phyloP scores from a whole-genome alignment of 2,797 vertebrate species.

The Neoniphon sammara region DNA sequence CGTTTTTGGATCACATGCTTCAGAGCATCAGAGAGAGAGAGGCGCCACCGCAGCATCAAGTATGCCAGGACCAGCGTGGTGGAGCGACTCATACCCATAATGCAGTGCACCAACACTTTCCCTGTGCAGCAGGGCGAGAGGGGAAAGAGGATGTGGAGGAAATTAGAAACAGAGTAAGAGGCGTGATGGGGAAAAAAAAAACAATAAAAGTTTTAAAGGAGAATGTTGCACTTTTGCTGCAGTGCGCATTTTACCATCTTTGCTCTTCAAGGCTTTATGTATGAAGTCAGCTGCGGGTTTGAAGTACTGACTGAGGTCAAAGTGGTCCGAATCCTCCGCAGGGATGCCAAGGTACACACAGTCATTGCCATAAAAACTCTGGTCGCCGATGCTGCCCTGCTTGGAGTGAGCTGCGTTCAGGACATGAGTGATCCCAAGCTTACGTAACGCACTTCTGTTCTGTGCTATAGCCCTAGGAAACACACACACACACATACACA shows the following conservation, averaged over 20 bases:
- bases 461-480: slow-evolving; percentile 74
- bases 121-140: slow-evolving; percentile 76
- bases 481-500: not conserved
- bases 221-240: not conserved
- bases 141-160: slow-evolving; percentile 3
- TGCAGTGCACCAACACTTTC: slow-evolving; percentile 95
- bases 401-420: slow-evolving; percentile 89
- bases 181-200: no score
- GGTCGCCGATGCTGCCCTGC: slow-evolving; percentile 86
- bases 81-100: slow-evolving; percentile 95
- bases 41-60: slow-evolving; percentile 89
- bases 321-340: slow-evolving; percentile 80
- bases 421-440: slow-evolving; percentile 87
- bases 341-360: slow-evolving; percentile 82
- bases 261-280: slow-evolving; percentile 80
- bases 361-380: slow-evolving; percentile 81
- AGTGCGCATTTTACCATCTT: slow-evolving; percentile 76
- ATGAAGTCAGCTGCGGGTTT: slow-evolving; percentile 80
- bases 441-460: slow-evolving; percentile 81
- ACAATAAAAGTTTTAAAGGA: not conserved
- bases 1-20: slow-evolving; percentile 83
- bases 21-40: slow-evolving; percentile 86
- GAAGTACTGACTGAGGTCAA: slow-evolving; percentile 82
- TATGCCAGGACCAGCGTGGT: slow-evolving; percentile 92
- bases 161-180: not conserved